Conservation (phyloP, 2,113 vertebrate species). For the Felis chaus region DNA sequence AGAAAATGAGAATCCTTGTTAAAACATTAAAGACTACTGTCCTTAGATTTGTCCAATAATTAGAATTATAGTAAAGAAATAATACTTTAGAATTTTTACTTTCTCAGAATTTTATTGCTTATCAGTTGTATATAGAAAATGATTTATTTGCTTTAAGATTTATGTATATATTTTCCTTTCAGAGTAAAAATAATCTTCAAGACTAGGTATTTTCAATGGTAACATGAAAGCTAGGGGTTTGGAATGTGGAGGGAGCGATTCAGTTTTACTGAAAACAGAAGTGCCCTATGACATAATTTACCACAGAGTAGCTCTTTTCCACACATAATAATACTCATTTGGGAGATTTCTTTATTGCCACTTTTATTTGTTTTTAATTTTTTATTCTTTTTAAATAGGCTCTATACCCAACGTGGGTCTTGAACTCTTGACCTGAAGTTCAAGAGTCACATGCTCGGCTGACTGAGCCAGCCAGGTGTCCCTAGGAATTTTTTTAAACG, state of each 20-base stretch:
- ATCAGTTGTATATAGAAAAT: background rate
- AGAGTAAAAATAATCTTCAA: background rate
- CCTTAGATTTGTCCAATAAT: background rate
- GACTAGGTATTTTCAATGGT: background rate
- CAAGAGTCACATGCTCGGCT: background rate
- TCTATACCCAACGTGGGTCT: background rate
- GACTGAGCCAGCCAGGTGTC: background rate
- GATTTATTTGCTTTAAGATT: background rate
- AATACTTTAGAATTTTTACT: background rate
- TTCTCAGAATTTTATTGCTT: background rate
- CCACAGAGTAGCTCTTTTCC: background rate
- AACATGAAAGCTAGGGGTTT: background rate
- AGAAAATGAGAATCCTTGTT: background rate
- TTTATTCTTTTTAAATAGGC: background rate
- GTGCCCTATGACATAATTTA: background rate
- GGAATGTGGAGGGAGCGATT: background rate
- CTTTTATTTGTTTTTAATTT: background rate
- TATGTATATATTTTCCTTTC: background rate
- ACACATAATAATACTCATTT: background rate
- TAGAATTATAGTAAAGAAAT: background rate
- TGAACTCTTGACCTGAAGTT: background rate
- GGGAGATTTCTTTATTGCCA: background rate
- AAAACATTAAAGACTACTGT: background rate
- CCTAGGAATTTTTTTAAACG: background rate
- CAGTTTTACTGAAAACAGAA: background rate